Evolutionary conservation across 2,888 invertebrate genomes (phyloP).

Genomic region (Chrysolina americana): DNA sequence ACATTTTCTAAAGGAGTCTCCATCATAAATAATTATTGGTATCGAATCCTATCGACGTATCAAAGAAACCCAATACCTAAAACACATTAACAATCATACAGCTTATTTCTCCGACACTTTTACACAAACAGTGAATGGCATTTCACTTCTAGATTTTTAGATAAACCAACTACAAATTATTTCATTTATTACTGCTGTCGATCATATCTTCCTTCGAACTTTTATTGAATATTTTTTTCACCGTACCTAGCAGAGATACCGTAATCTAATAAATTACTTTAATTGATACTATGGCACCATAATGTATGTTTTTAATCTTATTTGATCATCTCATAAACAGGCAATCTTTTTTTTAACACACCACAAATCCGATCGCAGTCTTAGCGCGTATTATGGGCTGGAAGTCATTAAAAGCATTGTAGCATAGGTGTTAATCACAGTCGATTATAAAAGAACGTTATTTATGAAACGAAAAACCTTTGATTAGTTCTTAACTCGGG

Average conservation of each 20-base stretch:
- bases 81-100: slow-evolving; percentile 17
- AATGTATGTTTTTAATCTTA: slow-evolving; percentile 42
- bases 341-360: slow-evolving; percentile 36
- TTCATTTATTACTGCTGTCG: slow-evolving; percentile 40
- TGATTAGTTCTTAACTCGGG: slow-evolving; percentile 17
- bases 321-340: slow-evolving; percentile 43
- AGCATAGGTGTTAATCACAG: slow-evolving; percentile 37
- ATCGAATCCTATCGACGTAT: background rate
- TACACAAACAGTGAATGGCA: slow-evolving; percentile 35
- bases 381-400: slow-evolving; percentile 31
- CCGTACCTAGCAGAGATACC: slow-evolving; percentile 33
- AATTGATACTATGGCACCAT: slow-evolving; percentile 40
- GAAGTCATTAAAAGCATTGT: slow-evolving; percentile 30
- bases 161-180: slow-evolving; percentile 42
- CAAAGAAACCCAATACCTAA: slow-evolving; percentile 4
- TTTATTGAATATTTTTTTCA: slow-evolving; percentile 43
- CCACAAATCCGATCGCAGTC: slow-evolving; percentile 28
- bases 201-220: slow-evolving; percentile 37
- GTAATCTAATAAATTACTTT: slow-evolving; percentile 44
- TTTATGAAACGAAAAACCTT: slow-evolving; percentile 34
- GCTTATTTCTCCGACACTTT: slow-evolving; percentile 27
- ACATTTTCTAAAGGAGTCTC: background rate
- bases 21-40: slow-evolving; percentile 1
- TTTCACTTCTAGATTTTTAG: slow-evolving; percentile 39
- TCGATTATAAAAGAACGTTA: slow-evolving; percentile 26